Conservation (phyloP, 2,797 vertebrate genomes). For the Bovichtus variegatus region DNA sequence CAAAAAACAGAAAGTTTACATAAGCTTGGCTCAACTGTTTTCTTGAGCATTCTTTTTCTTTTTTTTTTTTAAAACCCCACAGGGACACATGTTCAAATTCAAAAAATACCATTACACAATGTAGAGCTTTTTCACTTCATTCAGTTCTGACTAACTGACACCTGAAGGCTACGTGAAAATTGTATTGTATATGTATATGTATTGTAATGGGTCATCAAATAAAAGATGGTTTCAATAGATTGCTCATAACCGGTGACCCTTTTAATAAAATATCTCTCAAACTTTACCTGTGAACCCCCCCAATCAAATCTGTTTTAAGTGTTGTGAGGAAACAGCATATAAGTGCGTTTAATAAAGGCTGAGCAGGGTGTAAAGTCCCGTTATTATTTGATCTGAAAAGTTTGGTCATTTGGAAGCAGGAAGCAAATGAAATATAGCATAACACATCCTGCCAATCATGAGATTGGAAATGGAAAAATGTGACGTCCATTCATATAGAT, state of each 20-base stretch:
- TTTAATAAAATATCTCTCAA: not conserved
- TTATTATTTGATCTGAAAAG: not conserved
- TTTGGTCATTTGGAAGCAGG: not conserved
- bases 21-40: not conserved
- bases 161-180: not conserved
- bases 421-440: not conserved
- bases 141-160: not conserved
- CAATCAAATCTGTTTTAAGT: too few relatives aligned
- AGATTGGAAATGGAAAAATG: too few relatives aligned
- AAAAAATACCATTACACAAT: not conserved
- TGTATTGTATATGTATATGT: conserved; percentile 9
- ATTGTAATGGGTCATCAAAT: conserved; percentile 3
- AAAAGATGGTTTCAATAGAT: not conserved
- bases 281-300: not conserved
- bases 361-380: not conserved
- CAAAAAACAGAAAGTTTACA: not conserved
- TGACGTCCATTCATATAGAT: not conserved
- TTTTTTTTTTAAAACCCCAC: not conserved
- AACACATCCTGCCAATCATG: not conserved
- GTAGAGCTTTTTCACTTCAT: not conserved
- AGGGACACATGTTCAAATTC: not conserved
- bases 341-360: not conserved
- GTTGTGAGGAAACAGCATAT: too few relatives aligned
- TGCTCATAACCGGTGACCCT: not conserved
- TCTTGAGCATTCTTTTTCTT: too few relatives aligned